Evolutionary conservation across 2,888 invertebrate genomes (phyloP), one percentile per base, ranked within the genome.

Genomic region (Matsumyia berberina): DNA sequence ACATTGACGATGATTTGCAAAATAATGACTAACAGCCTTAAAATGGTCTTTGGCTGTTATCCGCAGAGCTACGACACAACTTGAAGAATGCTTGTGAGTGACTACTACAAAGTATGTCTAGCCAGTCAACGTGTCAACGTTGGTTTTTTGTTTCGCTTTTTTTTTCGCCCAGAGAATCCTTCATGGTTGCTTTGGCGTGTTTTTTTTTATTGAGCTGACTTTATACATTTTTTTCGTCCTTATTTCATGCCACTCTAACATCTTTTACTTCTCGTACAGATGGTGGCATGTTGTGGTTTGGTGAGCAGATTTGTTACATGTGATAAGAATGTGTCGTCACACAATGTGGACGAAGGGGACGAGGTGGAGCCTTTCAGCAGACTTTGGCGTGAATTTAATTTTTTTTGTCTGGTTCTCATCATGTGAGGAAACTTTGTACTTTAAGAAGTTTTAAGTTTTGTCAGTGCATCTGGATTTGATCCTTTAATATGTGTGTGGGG

Each of bases 71-170:
- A 57, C 35, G 51, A 12, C 51, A 24, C 49, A 66, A 37, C 64
- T 66, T 49, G 64, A 66, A 67, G 67, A 42, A 55, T 66, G 39
- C 53, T 67, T 39, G 42, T n/a, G 53, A 67, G 53, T 55, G 42
- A 67, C 53, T 51, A 67, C 55, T 42, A 51, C 67, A 67, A 67
- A 55, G 67, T 55, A 42, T 42, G 67, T 67, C 67, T 67, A 67
- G 67, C 55, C 67, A 67, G 53, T 55, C 53, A 39, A 67, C 67
- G 53, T 67, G 42, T 55, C 67, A 67, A 67, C 29, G 42, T 39
- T 29, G 0, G 29, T 42, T 53, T 1, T 51, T 7, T 51, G 29
- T 31, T 49, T 11, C n/a, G n/a, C n/a, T 53, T 39, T 15, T 53
- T 42, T 33, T 17, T 19, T 33, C 37, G 9, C 19, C 9, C 9